Evolutionary conservation across 2,888 invertebrate genomes (phyloP), one percentile per base, ranked within the genome.

Genomic region (Cerceris rybyensis): DNA sequence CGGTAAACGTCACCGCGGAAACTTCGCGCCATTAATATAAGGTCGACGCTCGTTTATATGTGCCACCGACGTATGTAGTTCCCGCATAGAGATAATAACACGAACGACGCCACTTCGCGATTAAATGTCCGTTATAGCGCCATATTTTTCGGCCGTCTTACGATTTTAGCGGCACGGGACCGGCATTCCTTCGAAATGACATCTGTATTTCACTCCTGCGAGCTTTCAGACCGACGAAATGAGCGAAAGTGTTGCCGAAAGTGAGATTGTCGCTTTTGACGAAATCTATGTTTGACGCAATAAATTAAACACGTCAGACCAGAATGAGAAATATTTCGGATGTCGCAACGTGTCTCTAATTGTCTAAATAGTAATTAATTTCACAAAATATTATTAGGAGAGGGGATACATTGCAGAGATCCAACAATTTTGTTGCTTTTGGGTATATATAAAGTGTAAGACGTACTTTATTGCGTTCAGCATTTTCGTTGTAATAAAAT

Each of bases 1-100:
- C 68, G 83, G 72, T 84, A 84, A 84, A 84, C 71, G 82, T 77
- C 84, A 79, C 57, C 50, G 60, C 41, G 78, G 43, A 67, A 81
- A 75, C 61, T 72, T 65, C 70, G 59, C 69, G 79, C 73, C 70
- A 64, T 84, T 83, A 83, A 81, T 81, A 76, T 70, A 59, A 66
- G 66, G 67, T 78, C 66, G 78, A 78, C 65, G 76, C 65, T 72
- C 84, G 84, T 82, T 83, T 81, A 70, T 72, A 74, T 67, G 71
- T 68, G 67, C 71, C 78, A 63, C 46, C 58, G 70, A 84, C 66
- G 46, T 64, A 75, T 69, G 73, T 65, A 70, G 76, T 75, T 50
- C 69, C 65, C 57, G 67, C 67, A 42, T 54, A 50, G 55, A 69
- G 71, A 80, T 67, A 80, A 80, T 75, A 80, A 80, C 67, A 69